Evolutionary conservation across 2,797 vertebrate species (phyloP).

Genomic region (Otolemur crassicaudatus): DNA sequence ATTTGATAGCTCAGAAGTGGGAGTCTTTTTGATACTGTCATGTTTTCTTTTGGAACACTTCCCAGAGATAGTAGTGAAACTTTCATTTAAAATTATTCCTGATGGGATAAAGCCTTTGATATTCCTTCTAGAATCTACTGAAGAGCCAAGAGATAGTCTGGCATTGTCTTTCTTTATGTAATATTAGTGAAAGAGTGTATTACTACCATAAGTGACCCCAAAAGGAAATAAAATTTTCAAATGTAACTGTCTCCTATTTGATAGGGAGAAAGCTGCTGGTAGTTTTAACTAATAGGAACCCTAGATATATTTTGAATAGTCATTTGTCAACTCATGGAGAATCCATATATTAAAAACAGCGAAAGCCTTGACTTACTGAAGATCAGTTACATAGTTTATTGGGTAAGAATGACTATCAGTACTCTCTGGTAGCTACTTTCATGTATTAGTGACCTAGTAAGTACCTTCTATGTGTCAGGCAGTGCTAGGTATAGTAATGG

Average conservation of each 20-base stretch:
- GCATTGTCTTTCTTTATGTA: slow-evolving; percentile 5
- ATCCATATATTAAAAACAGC: not conserved
- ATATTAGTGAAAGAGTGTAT: not conserved
- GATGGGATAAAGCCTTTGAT: not conserved
- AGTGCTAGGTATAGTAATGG: not conserved
- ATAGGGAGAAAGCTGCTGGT: not conserved
- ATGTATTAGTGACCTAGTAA: not conserved
- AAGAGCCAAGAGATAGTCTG: slow-evolving; percentile 13
- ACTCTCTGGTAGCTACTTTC: not conserved
- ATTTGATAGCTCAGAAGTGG: not conserved
- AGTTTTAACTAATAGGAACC: slow-evolving; percentile 49
- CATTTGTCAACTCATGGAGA: not conserved
- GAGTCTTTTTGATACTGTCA: slow-evolving; percentile 4
- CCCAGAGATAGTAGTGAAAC: not conserved
- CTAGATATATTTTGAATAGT: slow-evolving; percentile 16
- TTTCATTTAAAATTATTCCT: not conserved
- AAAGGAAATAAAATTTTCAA: not conserved
- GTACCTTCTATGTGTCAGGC: not conserved
- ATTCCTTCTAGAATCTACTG: not conserved
- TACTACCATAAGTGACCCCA: not conserved
- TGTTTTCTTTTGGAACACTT: slow-evolving; percentile 19
- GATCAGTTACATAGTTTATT: not conserved
- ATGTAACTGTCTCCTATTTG: not conserved
- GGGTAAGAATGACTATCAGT: not conserved
- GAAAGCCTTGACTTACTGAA: not conserved